Evolutionary conservation across 2,888 invertebrate genomes (phyloP), one percentile per base, ranked within the genome.

Genomic region (Strigamia maritima): DNA sequence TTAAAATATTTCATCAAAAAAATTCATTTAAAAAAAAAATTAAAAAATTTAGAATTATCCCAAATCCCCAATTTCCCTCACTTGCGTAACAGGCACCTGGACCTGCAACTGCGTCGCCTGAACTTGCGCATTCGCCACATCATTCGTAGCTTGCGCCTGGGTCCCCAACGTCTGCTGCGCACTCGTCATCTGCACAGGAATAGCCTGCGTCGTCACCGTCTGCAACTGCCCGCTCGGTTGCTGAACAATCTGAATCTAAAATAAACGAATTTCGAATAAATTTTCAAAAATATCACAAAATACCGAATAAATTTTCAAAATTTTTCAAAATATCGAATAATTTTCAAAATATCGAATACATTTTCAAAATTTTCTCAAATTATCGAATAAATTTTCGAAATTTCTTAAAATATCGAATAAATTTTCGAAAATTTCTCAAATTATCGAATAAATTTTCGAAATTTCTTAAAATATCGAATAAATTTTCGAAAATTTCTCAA

Each of bases 221-320:
- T 83, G 82, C 38, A 83, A 82, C 80, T 83, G 83, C n/a, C 82
- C 82, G 31, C 84, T 83, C 77, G 89, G 89, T 83, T n/a, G n/a
- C 70, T 76, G 76, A 40, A 76, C 76, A 76, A 76, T 76, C 81
- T 81, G 44, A 35, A 75, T 77, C 40, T 44, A 78, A 77, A 70
- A 79, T 26, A 10, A 22, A 10, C 8, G 26, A 75, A 75, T 10
- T 6, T 16, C 14, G 49, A 49, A 14, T 49, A 49, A 49, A 49
- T 14, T 16, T 49, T 14, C 12, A 16, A 74, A 74, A 74, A 12
- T 16, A 74, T 74, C 74, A 74, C 24, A 16, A 74, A n/a, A n/a
- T n/a, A n/a, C n/a, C n/a, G n/a, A n/a, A n/a, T n/a, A n/a, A n/a
- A n/a, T n/a, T n/a, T n/a, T n/a, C n/a, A n/a, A n/a, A n/a, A n/a